Evolutionary conservation across 2,113 vertebrate species (phyloP).

Genomic region (Emydura subglobosa): DNA sequence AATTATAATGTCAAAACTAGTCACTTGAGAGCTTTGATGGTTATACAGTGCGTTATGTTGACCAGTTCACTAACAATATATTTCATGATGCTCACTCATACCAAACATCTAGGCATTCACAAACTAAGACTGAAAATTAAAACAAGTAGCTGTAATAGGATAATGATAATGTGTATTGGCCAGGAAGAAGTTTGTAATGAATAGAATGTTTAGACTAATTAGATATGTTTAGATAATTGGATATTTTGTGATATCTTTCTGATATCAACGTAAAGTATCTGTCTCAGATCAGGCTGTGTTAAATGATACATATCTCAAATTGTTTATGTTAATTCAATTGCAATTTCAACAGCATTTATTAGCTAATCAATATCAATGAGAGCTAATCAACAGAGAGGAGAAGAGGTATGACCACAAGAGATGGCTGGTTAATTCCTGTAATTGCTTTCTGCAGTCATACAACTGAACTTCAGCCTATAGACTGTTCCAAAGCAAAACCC

Average conservation of each 20-base stretch:
- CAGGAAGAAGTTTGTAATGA: background rate
- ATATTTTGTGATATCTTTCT: background rate
- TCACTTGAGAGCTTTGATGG: background rate
- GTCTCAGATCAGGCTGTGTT: background rate
- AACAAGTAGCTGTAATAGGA: accelerated
- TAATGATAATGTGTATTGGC: background rate
- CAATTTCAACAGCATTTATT: background rate
- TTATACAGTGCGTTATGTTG: background rate
- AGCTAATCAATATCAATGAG: background rate
- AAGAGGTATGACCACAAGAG: background rate
- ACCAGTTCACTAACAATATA: background rate
- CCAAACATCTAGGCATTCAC: background rate
- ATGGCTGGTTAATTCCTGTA: background rate
- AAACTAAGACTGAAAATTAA: background rate
- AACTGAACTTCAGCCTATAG: background rate
- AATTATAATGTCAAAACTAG: accelerated
- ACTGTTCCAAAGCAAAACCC: background rate
- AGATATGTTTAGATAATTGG: background rate
- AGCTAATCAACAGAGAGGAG: background rate
- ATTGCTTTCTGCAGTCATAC: background rate
- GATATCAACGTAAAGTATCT: background rate
- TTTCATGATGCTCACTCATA: background rate
- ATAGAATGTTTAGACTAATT: background rate
- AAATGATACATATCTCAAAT: background rate
- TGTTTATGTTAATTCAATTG: background rate